These are phyloP conservation scores for Sinella curviseta DNA, from an alignment of 1,140 invertebrate genomes.

Conservation along the genomic window DNA sequence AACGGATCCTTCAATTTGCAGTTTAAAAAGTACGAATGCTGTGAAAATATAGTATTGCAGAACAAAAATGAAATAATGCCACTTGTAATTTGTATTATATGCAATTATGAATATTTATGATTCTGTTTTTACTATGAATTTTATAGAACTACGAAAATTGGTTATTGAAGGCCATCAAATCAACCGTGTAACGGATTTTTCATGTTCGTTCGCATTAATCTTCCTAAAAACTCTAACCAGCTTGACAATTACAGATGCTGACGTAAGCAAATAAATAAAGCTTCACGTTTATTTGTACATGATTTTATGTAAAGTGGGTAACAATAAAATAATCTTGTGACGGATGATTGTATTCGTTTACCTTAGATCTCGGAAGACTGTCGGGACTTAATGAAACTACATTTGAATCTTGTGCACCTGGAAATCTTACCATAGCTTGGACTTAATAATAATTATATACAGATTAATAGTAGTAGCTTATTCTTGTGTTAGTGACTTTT, in stretches of 20 bases:
- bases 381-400: slow-evolving; percentile 5
- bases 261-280: too few species aligned
- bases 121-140: neutral
- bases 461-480: too few species aligned
- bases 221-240: slow-evolving; percentile 11
- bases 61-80: neutral
- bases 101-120: neutral
- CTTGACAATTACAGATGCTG: slow-evolving; percentile 13
- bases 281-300: too few species aligned
- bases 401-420: slow-evolving; percentile 7
- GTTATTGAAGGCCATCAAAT: slow-evolving; percentile 13
- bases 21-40: slow-evolving; percentile 1
- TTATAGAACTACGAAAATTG: slow-evolving; percentile 1
- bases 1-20: slow-evolving; percentile 15
- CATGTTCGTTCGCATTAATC: slow-evolving; percentile 16
- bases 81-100: too few species aligned
- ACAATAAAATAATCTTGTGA: too few species aligned
- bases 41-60: neutral
- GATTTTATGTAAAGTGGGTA: too few species aligned
- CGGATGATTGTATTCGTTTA: neutral
- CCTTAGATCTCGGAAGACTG: neutral
- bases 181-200: slow-evolving; percentile 1
- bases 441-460: too few species aligned
- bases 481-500: too few species aligned
- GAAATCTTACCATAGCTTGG: slow-evolving; percentile 14